Evolutionary conservation across 1,140 invertebrate genomes (phyloP).

Genomic region (Conus ventricosus): DNA sequence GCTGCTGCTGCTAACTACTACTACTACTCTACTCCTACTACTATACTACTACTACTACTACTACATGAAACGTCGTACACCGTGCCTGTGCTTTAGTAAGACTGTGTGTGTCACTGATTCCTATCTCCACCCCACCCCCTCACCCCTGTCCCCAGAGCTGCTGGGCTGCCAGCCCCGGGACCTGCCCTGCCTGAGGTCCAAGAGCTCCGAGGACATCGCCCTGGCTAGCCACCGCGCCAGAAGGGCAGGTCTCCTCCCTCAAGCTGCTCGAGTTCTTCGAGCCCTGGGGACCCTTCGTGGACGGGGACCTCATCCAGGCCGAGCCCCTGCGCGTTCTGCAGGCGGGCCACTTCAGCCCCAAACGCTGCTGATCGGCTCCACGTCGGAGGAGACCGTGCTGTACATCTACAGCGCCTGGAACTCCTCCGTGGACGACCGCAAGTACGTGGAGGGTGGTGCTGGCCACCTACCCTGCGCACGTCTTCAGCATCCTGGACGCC

Average conservation of each 20-base stretch:
- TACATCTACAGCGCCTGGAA: slow-evolving; percentile 56
- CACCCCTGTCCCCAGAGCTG: slow-evolving; percentile 13
- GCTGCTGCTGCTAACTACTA: no score
- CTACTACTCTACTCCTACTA: no score
- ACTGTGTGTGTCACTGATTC: no score
- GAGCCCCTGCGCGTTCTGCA: slow-evolving; percentile 44
- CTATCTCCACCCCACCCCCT: neutral
- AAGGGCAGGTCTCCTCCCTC: slow-evolving; percentile 49
- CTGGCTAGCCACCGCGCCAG: slow-evolving; percentile 43
- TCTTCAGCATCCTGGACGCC: slow-evolving; percentile 24
- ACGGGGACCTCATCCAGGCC: slow-evolving; percentile 46
- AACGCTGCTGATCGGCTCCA: slow-evolving; percentile 54
- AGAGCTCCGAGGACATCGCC: slow-evolving; percentile 47
- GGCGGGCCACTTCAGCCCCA: slow-evolving; percentile 36
- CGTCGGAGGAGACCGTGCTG: slow-evolving; percentile 51
- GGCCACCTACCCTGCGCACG: slow-evolving; percentile 43
- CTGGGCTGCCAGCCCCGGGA: slow-evolving; percentile 44
- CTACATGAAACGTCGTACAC: no score
- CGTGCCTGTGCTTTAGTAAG: no score
- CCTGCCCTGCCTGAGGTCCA: slow-evolving; percentile 41
- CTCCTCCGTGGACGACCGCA: slow-evolving; percentile 30
- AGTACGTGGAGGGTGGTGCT: slow-evolving; percentile 45
- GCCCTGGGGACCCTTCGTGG: slow-evolving; percentile 56
- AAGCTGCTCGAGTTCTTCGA: slow-evolving; percentile 57
- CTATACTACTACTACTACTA: no score